Evolutionary conservation across 2,888 invertebrate genomes (phyloP), one percentile per base, ranked within the genome.

Genomic region (Rhagophthalmus giganteus): DNA sequence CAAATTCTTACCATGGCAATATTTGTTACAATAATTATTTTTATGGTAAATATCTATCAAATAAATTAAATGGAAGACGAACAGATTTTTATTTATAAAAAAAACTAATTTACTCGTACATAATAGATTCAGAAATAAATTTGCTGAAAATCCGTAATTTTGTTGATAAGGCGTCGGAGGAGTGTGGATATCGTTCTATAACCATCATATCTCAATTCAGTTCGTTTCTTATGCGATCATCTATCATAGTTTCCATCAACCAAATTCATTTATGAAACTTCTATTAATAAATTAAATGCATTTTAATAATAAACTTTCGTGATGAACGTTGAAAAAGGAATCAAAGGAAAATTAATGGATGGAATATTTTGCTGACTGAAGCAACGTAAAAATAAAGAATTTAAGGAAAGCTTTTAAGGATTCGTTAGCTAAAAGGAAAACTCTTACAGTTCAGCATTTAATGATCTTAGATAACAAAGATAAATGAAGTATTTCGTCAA

Each of bases 391-490:
- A 32, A 7, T 16, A 15, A 32, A 32, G n/a, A 32, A 32, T 32
- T 15, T 8, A 15, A 15, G 5, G 15, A 32, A 32, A 32, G 15
- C 32, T 32, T 32, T 16, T 16, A 32, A 32, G 16, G 32, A 9
- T 16, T 32, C 8, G 16, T n/a, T n/a, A n/a, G 5, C 14, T 5
- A 12, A n/a, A n/a, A 16, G 4, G 16, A 32, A 32, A 32, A 9
- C 14, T 15, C 14, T 15, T n/a, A 9, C 32, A 13, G 14, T 4
- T n/a, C 5, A 9, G 14, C 16, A 8, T 9, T 2, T 15, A 31
- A 12, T 12, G 32, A 11, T 10, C 2, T 31, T 31, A 13, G 32
- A 32, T 32, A 32, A 32, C 32, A 6, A 32, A 32, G 32, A 32
- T 32, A 32, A 32, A 32, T 32, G 32, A 32, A 32, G 15, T 10